A percentile compares a stretch with the other conserved stretches of the same genome.
These are phyloP conservation scores for Trididemnum nubilum DNA, from an alignment of 23 tunicate genomes.

Conservation along the genomic window DNA sequence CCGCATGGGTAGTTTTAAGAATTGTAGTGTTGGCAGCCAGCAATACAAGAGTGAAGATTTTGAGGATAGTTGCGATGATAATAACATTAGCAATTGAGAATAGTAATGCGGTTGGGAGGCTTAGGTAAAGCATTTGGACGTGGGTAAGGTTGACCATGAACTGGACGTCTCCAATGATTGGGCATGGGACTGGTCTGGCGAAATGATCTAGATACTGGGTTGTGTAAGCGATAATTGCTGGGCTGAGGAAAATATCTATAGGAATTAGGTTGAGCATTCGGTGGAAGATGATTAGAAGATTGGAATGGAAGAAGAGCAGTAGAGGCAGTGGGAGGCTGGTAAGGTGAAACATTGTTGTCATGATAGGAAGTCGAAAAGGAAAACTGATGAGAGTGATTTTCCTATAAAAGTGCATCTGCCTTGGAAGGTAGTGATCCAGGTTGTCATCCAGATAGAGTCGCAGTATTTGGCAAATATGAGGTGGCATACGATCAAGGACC, in stretches of 20 bases:
- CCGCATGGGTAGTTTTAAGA: conserved; percentile 2
- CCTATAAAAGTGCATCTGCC: conserved; percentile 2
- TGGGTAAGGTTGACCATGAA: background rate
- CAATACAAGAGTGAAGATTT: background rate
- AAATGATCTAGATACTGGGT: no score
- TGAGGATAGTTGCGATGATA: conserved; percentile 1
- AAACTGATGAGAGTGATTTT: background rate
- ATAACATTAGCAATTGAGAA: background rate
- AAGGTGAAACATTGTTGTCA: background rate
- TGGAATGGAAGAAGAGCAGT: background rate
- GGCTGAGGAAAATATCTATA: background rate
- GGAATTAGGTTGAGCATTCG: background rate
- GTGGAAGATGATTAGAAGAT: background rate
- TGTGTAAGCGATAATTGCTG: background rate
- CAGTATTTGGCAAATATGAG: background rate
- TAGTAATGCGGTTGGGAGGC: background rate
- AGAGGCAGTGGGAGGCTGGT: background rate
- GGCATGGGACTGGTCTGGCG: no score
- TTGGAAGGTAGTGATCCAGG: background rate
- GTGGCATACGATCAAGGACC: background rate
- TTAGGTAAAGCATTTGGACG: background rate
- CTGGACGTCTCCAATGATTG: background rate
- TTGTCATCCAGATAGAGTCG: background rate
- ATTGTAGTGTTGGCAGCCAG: conserved; percentile 2
- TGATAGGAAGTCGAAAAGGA: background rate